Percentiles rank a stretch among this genome's conserved stretches.
phyloP scores from a whole-genome alignment of 2,888 invertebrate genomes.

The Beris chalybata region DNA sequence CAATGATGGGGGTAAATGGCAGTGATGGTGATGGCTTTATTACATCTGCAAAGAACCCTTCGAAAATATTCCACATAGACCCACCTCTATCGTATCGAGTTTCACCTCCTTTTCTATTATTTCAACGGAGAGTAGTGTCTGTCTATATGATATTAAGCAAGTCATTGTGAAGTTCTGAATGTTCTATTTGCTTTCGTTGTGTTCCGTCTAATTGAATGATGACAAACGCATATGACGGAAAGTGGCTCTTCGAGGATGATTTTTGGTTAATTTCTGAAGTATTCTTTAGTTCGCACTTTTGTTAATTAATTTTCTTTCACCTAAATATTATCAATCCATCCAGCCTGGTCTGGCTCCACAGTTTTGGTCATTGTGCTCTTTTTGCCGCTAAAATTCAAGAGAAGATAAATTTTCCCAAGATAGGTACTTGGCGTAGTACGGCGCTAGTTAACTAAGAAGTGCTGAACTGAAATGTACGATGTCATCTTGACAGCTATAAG shows the following conservation, averaged over 20 bases:
- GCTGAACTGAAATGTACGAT: slow-evolving; percentile 20
- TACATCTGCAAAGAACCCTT: slow-evolving; percentile 19
- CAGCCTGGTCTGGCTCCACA: too few relatives aligned
- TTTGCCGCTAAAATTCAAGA: neutral
- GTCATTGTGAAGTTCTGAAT: too few relatives aligned
- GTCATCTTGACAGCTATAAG: slow-evolving; percentile 31
- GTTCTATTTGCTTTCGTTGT: too few relatives aligned
- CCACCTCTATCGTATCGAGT: too few relatives aligned
- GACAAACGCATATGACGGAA: neutral
- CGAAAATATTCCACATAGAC: too few relatives aligned
- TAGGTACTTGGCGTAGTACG: slow-evolving; percentile 14
- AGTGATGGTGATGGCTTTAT: slow-evolving; percentile 21
- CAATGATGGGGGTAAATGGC: neutral
- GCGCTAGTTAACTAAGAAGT: slow-evolving; percentile 16
- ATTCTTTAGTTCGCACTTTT: slow-evolving; percentile 6
- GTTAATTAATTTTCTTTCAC: slow-evolving; percentile 30
- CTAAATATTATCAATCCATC: slow-evolving; percentile 3
- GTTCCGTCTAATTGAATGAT: too few relatives aligned
- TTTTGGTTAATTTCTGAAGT: slow-evolving; percentile 9
- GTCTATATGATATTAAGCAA: too few relatives aligned
- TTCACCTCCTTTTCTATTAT: too few relatives aligned
- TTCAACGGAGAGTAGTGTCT: too few relatives aligned
- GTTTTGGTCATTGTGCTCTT: too few relatives aligned
- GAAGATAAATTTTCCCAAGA: slow-evolving; percentile 21
- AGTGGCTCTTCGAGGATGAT: slow-evolving; percentile 1